Evolutionary conservation across 2,888 invertebrate genomes (phyloP), one percentile per base, ranked within the genome.

Genomic region (Drosophila cyrtoloma): DNA sequence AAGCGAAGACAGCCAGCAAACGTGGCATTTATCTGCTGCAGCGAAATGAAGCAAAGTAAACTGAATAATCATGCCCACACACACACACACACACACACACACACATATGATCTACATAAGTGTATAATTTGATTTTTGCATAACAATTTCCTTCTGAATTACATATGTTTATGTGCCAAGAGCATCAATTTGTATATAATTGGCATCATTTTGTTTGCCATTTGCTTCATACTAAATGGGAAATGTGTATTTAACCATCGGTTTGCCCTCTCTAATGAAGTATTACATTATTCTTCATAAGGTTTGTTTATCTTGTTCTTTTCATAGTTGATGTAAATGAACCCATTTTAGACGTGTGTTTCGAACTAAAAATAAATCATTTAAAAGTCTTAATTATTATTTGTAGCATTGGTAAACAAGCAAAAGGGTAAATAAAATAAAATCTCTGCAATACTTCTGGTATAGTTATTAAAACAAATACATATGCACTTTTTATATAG

Each of bases 1-100:
- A 80, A 77, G 81, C 77, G 77, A 77, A 79, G 81, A 76, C 80
- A 73, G 73, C 68, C 77, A 70, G 66, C 68, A 53, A 59, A 72
- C 66, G 42, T 80, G 73, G 65, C 68, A 72, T 63, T 75, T 33
- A 33, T 33, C n/a, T 52, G 71, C 79, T 33, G 47, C 55, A 53
- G 55, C 47, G 62, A 47, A 47, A 26, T 47, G 22, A 28, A 32
- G 19, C 61, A 61, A 30, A 37, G 4, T 53, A 32, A 60, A 63
- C 58, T 71, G 58, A 62, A 72, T 66, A 79, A 80, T 66, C 56
- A 69, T 57, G 51, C 56, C 61, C 50, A 71, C 59, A 61, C 39
- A 55, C 22, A 26, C 26, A 22, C 12, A 10, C 22, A 44, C 44
- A 44, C 44, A 42, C 42, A 14, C 47, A 63, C 50, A 61, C 32